phyloP scores from a whole-genome alignment of 2,797 vertebrate species.

The Pseudochromis fuscus region DNA sequence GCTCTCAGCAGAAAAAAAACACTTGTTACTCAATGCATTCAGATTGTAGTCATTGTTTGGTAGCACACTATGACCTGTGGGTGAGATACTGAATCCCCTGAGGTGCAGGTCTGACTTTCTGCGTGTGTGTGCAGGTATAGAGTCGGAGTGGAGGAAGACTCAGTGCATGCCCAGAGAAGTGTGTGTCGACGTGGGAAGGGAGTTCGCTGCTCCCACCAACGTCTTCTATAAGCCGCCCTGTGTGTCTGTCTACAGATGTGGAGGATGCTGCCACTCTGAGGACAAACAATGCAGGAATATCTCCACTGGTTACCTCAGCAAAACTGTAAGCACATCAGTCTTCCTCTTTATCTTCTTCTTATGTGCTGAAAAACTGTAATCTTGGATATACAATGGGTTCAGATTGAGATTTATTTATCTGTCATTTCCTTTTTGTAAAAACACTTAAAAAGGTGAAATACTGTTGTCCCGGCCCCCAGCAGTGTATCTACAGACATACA shows the following conservation, averaged over 20 bases:
- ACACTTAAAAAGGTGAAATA: too few relatives aligned
- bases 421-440: too few relatives aligned
- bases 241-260: slow-evolving; percentile 99
- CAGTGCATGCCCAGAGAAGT: slow-evolving; percentile 97
- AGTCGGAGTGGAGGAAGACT: slow-evolving; percentile 98
- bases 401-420: too few relatives aligned
- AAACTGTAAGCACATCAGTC: slow-evolving; percentile 88
- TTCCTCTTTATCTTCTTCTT: background rate
- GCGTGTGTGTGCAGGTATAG: slow-evolving; percentile 91
- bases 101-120: slow-evolving; percentile 39
- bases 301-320: slow-evolving; percentile 96
- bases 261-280: slow-evolving; percentile 99
- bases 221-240: slow-evolving; percentile 99
- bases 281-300: slow-evolving; percentile 96
- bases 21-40: too few relatives aligned
- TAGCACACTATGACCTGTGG: too few relatives aligned
- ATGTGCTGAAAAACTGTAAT: too few relatives aligned
- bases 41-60: too few relatives aligned
- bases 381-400: too few relatives aligned
- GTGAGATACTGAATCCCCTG: too few relatives aligned
- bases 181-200: slow-evolving; percentile 98
- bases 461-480: too few relatives aligned
- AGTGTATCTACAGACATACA: too few relatives aligned
- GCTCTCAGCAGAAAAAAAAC: too few relatives aligned
- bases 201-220: slow-evolving; percentile 98